Percentiles rank a stretch among this genome's conserved stretches.
phyloP scores from a whole-genome alignment of 2,797 vertebrate species.

The Pseudochirops cupreus region DNA sequence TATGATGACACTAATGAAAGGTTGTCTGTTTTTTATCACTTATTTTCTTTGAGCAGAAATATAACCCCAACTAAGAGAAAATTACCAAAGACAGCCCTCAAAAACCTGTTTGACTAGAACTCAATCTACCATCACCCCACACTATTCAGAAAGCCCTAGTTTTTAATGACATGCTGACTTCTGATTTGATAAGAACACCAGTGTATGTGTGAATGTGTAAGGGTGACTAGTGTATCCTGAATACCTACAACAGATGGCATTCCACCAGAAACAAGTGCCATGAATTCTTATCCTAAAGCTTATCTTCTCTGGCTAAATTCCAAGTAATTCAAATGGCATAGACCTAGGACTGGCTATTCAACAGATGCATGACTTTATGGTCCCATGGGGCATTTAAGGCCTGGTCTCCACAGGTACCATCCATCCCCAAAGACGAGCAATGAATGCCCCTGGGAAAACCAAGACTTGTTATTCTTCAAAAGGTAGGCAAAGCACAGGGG shows the following conservation, averaged over 20 bases:
- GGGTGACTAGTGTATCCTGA: neutral
- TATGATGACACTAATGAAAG: neutral
- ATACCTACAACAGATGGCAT: neutral
- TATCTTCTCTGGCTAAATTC: neutral
- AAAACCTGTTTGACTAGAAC: neutral
- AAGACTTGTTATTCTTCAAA: neutral
- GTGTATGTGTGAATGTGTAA: neutral
- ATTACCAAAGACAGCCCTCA: neutral
- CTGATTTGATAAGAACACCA: neutral
- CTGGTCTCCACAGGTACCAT: neutral
- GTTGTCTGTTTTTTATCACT: neutral
- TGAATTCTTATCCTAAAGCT: neutral
- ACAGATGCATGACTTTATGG: neutral
- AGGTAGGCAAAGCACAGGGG: neutral
- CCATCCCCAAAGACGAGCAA: neutral
- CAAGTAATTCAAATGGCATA: neutral
- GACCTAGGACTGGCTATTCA: neutral
- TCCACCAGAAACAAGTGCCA: neutral
- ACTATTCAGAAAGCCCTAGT: neutral
- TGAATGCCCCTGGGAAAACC: neutral
- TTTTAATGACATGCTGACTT: neutral
- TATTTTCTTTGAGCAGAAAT: neutral
- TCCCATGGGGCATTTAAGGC: neutral
- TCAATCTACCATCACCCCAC: neutral
- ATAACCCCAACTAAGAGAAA: neutral